phyloP scores from a whole-genome alignment of 2,113 vertebrate species.

The Tringa solitaria region DNA sequence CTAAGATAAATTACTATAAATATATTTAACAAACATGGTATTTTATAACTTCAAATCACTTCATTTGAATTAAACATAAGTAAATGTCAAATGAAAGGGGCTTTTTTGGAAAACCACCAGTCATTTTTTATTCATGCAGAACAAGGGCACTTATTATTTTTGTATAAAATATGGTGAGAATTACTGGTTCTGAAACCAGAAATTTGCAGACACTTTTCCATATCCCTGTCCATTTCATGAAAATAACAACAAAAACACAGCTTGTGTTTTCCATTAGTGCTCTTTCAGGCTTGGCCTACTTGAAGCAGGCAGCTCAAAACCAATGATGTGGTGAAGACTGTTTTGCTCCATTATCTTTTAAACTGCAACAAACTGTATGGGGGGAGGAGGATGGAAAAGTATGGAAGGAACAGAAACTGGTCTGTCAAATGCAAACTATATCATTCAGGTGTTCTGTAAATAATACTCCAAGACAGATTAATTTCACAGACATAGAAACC shows the following conservation, averaged over 20 bases:
- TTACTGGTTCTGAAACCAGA: not conserved
- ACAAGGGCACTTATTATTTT: not conserved
- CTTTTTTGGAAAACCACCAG: fast-evolving
- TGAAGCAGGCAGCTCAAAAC: not conserved
- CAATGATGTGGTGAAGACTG: not conserved
- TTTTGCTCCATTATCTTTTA: not conserved
- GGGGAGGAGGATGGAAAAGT: not conserved
- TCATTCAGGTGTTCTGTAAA: not conserved
- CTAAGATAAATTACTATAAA: not conserved
- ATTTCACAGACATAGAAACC: not conserved
- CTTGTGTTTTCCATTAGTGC: not conserved
- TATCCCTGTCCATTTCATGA: not conserved
- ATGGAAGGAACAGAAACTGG: not conserved
- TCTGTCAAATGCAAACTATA: not conserved
- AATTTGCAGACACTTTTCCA: not conserved
- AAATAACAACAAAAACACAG: not conserved
- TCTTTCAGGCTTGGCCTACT: not conserved
- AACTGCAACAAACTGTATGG: not conserved
- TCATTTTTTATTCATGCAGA: not conserved
- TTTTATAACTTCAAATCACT: not conserved
- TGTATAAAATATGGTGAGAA: not conserved
- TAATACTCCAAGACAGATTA: not conserved
- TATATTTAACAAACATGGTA: not conserved
- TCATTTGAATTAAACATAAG: not conserved
- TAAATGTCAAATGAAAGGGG: not conserved